Evolutionary conservation across 2,113 vertebrate species (phyloP), one percentile per base, ranked within the genome.

Genomic region (Dascyllus trimaculatus): DNA sequence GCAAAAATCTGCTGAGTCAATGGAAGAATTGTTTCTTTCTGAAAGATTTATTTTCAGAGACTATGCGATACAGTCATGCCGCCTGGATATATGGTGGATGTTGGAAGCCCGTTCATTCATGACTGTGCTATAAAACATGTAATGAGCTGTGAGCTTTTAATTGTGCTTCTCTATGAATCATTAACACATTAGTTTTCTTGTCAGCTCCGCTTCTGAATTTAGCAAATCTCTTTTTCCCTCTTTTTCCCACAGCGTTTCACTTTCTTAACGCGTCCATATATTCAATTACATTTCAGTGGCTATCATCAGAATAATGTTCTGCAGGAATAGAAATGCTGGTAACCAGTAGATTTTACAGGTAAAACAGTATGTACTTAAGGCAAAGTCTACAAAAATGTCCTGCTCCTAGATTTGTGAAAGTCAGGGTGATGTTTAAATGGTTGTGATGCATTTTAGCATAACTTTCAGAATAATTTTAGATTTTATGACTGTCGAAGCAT

Each of bases 1-100:
- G 84, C 81, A 21, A 84, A 29, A 90, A 88, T 82, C 43, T 88
- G 85, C 87, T 91, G 88, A 91, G 73, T 91, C 87, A 84, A 66
- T 68, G 85, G 80, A 87, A 87, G 79, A 77, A 82, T 88, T 87
- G 78, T 89, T 80, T 88, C 73, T 79, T 63, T 74, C 70, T 80
- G 67, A 88, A 71, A 61, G 75, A 68, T 81, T 80, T 85, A 68
- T 81, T 82, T 81, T 84, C 64, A 74, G 46, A 71, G 40, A 72
- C 53, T 82, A 35, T 57, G 69, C 70, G 70, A 80, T 81, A 19
- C 72, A 77, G 78, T 89, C 85, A 76, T 71, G 70, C 45, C 11
- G 40, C 67, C 64, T 64, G 52, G 70, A 85, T 84, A 24, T 78
- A 64, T 52, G 77, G 40, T 78, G n/a, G 79, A 63, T 60, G 61